These are phyloP conservation scores for Gopherus flavomarginatus DNA, from an alignment of 2,113 vertebrate species.

Conservation along the genomic window DNA sequence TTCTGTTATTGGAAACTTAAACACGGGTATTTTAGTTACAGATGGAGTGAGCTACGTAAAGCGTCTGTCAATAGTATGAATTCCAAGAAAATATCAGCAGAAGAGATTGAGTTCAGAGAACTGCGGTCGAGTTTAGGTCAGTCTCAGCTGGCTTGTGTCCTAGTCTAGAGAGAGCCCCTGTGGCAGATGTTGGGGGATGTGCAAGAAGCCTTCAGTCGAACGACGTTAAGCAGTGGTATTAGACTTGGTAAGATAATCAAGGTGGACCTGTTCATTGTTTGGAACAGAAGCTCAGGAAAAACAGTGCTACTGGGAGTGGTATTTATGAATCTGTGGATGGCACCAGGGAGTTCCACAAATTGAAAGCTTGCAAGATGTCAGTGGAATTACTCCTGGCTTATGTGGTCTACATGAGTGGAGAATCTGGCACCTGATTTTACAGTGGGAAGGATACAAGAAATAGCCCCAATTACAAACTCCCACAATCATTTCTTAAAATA, in stretches of 20 bases:
- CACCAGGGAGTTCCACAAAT: not conserved
- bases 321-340: not conserved
- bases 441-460: not conserved
- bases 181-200: not conserved
- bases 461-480: not conserved
- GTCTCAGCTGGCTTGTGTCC: not conserved
- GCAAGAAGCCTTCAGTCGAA: not conserved
- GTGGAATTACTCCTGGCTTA: not conserved
- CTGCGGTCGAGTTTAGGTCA: slow-evolving; percentile 11
- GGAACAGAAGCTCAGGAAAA: not conserved
- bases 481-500: not conserved
- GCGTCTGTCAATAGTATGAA: not conserved
- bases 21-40: not conserved
- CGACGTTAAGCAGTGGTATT: not conserved
- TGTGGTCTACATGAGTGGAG: not conserved
- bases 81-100: not conserved
- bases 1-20: not conserved
- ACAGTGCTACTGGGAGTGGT: not conserved
- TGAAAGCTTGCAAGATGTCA: not conserved
- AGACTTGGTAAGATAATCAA: not conserved
- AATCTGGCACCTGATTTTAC: not conserved
- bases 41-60: not conserved
- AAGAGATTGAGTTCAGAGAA: slow-evolving; percentile 13
- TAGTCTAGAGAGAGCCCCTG: not conserved
- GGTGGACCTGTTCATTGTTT: not conserved